Evolutionary conservation across 2,888 invertebrate genomes (phyloP), one percentile per base, ranked within the genome.

Genomic region (Caenorhabditis drosophilae): DNA sequence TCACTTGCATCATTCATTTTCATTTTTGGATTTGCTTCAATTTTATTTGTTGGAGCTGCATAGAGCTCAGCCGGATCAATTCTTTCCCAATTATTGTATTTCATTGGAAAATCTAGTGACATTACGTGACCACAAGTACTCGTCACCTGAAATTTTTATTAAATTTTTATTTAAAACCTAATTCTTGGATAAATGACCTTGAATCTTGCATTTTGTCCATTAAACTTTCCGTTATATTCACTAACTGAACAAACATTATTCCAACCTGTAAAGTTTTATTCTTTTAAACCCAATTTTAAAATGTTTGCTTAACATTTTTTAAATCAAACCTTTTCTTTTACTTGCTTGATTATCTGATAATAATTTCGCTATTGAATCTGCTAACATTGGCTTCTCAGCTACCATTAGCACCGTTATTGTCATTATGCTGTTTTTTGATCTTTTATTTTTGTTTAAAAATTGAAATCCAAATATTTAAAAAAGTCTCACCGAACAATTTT

Each of bases 61-160:
- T 97, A 98, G 55, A 99, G 85, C 84, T 97, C 95, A 0, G 92
- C 90, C 0, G 98, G 98, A 85, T 98, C 97, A 3, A 94, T 93
- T 83, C 89, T 89, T 81, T 98, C 95, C 98, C 98, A 98, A 77
- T 92, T 95, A 84, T 97, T 98, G 84, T 92, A 98, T 86, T 93
- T 94, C 12, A 56, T 38, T 7, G 76, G 89, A 26, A 98, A 99
- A 86, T 98, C 97, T 75, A 95, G 87, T 40, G 90, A 90, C 92
- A 95, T 93, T 0, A 98, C 96, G 87, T 99, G 98, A 0, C 98
- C 98, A 84, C 96, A 98, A 0, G 98, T 98, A 0, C 96, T 95
- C 1, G 97, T 98, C 92, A 98, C 96, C n/a, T n/a, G n/a, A n/a
- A n/a, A n/a, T n/a, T n/a, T n/a, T n/a, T n/a, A n/a, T n/a, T n/a